Evolutionary conservation across 2,797 vertebrate species (phyloP).

Genomic region (Spatula clypeata): DNA sequence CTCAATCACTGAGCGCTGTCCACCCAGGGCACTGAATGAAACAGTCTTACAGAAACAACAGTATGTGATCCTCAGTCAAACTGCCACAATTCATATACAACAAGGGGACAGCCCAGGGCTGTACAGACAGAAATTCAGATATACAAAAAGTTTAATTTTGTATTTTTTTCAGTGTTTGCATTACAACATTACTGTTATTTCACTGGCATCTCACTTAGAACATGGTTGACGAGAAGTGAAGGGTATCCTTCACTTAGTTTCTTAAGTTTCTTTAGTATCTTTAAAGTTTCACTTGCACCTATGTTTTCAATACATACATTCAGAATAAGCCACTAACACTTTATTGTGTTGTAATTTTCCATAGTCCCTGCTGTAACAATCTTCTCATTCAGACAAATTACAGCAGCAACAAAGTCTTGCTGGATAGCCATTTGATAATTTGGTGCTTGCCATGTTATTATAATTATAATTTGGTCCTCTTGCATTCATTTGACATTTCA

Average conservation of each 20-base stretch:
- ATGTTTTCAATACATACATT: not conserved
- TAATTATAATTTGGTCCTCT: not conserved
- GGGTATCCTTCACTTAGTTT: not conserved
- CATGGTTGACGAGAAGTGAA: not conserved
- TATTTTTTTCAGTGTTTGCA: not conserved
- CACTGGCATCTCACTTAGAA: not conserved
- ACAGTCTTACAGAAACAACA: not conserved
- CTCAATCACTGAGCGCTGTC: conserved; percentile 1
- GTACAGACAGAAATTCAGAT: not conserved
- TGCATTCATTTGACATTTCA: not conserved
- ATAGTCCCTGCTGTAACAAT: not conserved
- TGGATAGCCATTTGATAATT: not conserved
- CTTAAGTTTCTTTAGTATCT: not conserved
- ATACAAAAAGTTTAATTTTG: not conserved
- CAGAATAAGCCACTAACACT: not conserved
- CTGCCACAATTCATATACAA: conserved; percentile 20
- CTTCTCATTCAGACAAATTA: not conserved
- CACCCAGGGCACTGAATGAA: not conserved
- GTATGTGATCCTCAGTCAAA: not conserved
- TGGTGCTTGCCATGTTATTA: not conserved
- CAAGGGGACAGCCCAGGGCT: not conserved
- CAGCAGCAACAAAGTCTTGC: not conserved
- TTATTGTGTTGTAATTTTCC: not conserved
- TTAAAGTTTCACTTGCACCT: not conserved
- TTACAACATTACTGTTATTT: not conserved